Evolutionary conservation across 2,797 vertebrate species (phyloP), one percentile per base, ranked within the genome.

Genomic region (Hephaestus fuliginosus): DNA sequence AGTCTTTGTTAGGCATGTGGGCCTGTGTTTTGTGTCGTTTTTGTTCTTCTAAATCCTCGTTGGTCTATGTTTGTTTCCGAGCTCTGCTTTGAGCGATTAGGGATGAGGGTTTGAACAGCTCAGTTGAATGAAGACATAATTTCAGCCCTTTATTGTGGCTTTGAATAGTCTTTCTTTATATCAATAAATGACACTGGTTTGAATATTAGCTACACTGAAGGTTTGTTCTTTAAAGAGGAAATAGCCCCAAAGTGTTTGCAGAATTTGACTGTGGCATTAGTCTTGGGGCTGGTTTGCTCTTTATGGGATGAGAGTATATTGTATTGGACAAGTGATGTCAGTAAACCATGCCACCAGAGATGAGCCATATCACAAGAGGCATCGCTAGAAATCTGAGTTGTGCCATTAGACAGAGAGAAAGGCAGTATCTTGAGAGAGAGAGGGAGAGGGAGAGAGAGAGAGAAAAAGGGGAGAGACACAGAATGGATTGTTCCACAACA

Each of bases 301-400:
- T 81, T 70, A 82, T 82, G 64, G 67, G 80, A 84, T 67, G 76
- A 78, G 78, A 73, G 82, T 78, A 71, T 85, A 80, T 87, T 89
- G 83, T 88, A 75, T 84, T 85, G 84, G 87, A 89, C 82, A 86
- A 87, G 89, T 91, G 92, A 92, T 95, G 91, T 91, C 92, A 91
- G 91, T 91, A 88, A 92, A 92, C 89, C 87, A 78, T 82, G 90
- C 90, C 93, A 93, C 89, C 89, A 91, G 90, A 94, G 93, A 94
- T 93, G 90, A 92, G 89, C 89, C 92, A 75, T 95, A 96, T 96
- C 94, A 92, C 91, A 46, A 81, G 85, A 93, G 92, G 91, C 90
- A 96, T 95, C 93, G 52, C 91, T 87, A 80, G 95, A 96, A 96
- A 96, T 96, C 93, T 90, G 95, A 96, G 95, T 96, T 94, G 93